Base-by-base conservation (phyloP, 1,140 invertebrate species). In the Pseudomyrmex flavicornis region DNA sequence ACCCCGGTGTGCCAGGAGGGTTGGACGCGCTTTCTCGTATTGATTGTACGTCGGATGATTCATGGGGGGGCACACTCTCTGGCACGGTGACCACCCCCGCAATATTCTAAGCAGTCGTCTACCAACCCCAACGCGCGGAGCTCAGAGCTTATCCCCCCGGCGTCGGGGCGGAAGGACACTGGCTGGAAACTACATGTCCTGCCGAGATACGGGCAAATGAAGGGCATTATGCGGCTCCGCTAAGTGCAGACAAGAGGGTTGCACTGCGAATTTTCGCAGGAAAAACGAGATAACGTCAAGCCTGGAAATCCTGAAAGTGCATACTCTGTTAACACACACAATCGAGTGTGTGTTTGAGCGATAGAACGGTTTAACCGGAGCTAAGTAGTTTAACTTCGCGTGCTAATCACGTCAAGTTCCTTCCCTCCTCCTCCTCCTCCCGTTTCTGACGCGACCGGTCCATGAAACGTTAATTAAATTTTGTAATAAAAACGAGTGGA, bases 11-110 rank as follows among this genome's bases (percentile, higher is more conserved):
- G 76, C 65, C 52, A 74, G 75, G 73, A 85, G 86, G 86, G 90
- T 82, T 84, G 72, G 35, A 35, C 35, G 63, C 75, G 88, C 89
- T 88, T 85, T 91, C 35, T 35, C 86, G 90, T 92, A 92, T 92
- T 91, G 92, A 92, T 92, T 92, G 86, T 88, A 88, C 74, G 88
- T 88, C 84, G 89, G 91, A 92, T 92, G 92, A 92, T 92, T 92
- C 92, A 92, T 92, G 91, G 89, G 80, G 89, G 35, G 35, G 35
- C 35, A 35, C 35, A 35, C 66, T 86, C 83, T 85, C 80, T 88
- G 35, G 66, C 59, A 12, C 58, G 59, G 26, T 75, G 59, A 62
- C 87, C 87, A 85, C 89, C 89, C 84, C 88, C 85, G 84, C 90
- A 85, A 90, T 92, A 91, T 92, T 92, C 90, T 91, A 90, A 91